Percentiles rank a stretch among this genome's conserved stretches.
These are phyloP conservation scores for Catostylus mosaicus DNA, from an alignment of 30 jellyfish, hydroid and myxozoan genomes.

Conservation along the genomic window DNA sequence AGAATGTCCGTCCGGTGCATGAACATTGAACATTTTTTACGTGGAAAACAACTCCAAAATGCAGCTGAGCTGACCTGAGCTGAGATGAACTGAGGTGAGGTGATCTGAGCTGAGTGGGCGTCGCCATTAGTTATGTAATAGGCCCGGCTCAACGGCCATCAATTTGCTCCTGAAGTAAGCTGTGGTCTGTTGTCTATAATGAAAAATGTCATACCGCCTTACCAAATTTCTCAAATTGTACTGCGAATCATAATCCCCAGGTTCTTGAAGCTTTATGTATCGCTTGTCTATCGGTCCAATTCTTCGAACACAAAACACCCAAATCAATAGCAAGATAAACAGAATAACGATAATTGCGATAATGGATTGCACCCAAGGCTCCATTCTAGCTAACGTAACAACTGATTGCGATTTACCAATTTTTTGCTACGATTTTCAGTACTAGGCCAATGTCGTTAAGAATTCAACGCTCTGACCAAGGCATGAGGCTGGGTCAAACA, in stretches of 20 bases:
- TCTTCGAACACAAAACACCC: constrained; percentile 32
- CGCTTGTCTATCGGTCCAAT: constrained; percentile 4
- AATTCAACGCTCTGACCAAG: not conserved
- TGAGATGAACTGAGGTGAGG: no score
- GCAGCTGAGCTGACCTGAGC: no score
- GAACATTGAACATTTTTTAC: no score
- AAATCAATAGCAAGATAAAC: constrained; percentile 7
- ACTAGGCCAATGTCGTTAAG: not conserved
- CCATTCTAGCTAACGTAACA: constrained; percentile 1
- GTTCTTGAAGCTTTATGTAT: constrained; percentile 17
- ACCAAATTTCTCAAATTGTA: constrained; percentile 33
- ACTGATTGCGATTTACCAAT: no score
- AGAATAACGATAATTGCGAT: constrained; percentile 23
- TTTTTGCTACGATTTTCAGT: no score
- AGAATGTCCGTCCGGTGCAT: no score
- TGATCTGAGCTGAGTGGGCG: no score
- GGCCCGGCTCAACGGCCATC: no score
- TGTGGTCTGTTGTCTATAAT: no score
- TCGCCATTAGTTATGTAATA: no score
- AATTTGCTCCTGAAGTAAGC: no score
- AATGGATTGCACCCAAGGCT: constrained; percentile 18
- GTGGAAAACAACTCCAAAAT: no score
- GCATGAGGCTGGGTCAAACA: not conserved
- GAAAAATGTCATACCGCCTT: not conserved
- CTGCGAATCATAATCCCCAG: constrained; percentile 14